Base-by-base conservation (phyloP, 2,888 invertebrate genomes). In the Beris morrisii region DNA sequence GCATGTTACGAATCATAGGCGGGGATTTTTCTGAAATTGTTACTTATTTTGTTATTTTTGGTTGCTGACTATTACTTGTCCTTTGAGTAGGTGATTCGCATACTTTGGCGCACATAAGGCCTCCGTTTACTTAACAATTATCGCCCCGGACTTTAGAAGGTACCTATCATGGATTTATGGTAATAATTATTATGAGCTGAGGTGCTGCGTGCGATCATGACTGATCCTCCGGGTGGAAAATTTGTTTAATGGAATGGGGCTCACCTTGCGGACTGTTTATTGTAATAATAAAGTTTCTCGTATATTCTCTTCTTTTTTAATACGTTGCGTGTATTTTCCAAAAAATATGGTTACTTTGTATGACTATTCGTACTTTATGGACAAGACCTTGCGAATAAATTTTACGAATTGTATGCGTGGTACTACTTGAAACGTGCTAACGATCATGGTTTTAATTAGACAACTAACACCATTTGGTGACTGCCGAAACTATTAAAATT, bases 51-150 rank as follows among this genome's bases (percentile, higher is more conserved):
- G 11, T 46, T 5, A 22, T 52, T 52, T 52, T 22, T 22, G 38
- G 7, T 38, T 9, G 9, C 38, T 9, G 38, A 38, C 9, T 38
- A 22, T 3, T 5, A 28, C 9, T 5, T 61, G 61, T 50, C 61
- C 61, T 61, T 61, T 52, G 61, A 15, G 12, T 28, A 6, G 7
- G 28, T 4, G 52, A 52, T 43, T 61, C 52, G 43, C 50, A 9
- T 13, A 38, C 22, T 38, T 22, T 22, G 22, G 22, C 22, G 22
- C 3, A 22, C 22, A 22, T 22, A 22, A 22, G 61, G 12, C 32
- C 52, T 13, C 12, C 32, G 61, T 61, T 61, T 61, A 28, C 61
- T 52, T 43, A 61, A 50, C 61, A 61, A 61, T 61, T 61, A 61
- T 11, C 61, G 50, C 52, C 38, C 32, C 22, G 3, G 9, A 38